phyloP scores from a whole-genome alignment of 1,140 invertebrate species.

The Drosophila kanapiae region DNA sequence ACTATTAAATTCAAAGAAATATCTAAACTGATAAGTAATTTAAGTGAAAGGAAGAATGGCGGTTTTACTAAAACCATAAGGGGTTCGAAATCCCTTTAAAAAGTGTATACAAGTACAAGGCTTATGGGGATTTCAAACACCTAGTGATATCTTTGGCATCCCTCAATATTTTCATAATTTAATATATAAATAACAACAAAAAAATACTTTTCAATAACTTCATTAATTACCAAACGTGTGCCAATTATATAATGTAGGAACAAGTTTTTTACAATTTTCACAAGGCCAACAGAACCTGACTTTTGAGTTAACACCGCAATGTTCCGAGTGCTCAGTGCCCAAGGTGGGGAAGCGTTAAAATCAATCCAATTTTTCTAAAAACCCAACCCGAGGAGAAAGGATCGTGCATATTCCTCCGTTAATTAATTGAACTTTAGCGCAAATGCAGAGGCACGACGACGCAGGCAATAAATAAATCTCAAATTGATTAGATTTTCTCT shows the following conservation, averaged over 20 bases:
- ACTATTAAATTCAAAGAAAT: no score
- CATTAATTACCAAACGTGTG: background rate
- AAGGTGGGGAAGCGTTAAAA: constrained; percentile 3
- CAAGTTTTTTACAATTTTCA: no score
- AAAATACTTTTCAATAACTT: background rate
- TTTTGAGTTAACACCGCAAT: background rate
- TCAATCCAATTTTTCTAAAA: constrained; percentile 18
- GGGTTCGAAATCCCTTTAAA: no score
- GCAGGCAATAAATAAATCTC: constrained; percentile 57
- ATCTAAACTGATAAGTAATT: no score
- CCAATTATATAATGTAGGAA: background rate
- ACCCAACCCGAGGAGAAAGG: constrained; percentile 2
- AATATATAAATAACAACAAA: background rate
- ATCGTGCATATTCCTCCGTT: constrained; percentile 9
- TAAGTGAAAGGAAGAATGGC: no score
- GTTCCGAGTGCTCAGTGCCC: background rate
- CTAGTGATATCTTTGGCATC: no score
- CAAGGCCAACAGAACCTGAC: no score
- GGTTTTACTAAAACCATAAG: no score
- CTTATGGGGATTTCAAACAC: no score
- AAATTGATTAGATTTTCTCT: constrained; percentile 45
- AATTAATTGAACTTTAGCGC: constrained; percentile 38
- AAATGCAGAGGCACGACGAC: constrained; percentile 52
- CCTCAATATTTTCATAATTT: background rate
- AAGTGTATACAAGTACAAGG: no score